Percentiles rank a stretch among this genome's conserved stretches.
Conservation (phyloP, 2,797 vertebrate genomes). For the Borostomias antarcticus region DNA sequence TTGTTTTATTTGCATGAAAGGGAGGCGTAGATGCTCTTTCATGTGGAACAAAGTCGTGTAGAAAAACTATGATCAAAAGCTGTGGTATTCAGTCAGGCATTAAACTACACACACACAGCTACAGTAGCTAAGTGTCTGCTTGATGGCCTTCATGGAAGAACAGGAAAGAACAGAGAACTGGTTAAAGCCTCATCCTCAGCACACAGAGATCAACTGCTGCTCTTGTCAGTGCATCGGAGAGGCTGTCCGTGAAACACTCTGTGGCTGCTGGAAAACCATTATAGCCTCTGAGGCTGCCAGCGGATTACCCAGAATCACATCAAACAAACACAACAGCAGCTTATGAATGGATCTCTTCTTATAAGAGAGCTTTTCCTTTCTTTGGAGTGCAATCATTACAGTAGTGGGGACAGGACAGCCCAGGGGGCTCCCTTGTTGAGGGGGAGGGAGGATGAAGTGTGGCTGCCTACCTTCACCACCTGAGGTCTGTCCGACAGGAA, state of each 20-base stretch:
- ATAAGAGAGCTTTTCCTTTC: background rate
- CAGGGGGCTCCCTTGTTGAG: too few relatives aligned
- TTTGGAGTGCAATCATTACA: background rate
- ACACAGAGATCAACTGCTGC: background rate
- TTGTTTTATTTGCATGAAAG: constrained; percentile 5
- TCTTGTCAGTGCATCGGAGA: background rate
- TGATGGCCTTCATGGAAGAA: too few relatives aligned
- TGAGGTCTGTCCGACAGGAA: too few relatives aligned
- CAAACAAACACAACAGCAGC: constrained; percentile 6
- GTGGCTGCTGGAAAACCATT: constrained; percentile 2
- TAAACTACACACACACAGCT: too few relatives aligned
- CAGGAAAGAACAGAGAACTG: background rate
- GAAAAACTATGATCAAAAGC: background rate
- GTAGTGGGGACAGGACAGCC: too few relatives aligned
- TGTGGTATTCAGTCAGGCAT: background rate
- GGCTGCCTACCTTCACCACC: too few relatives aligned
- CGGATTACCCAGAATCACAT: background rate
- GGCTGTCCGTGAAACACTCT: background rate
- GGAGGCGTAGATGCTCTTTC: background rate
- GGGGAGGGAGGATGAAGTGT: too few relatives aligned
- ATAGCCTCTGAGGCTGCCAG: background rate
- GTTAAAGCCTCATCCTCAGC: background rate
- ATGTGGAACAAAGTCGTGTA: background rate
- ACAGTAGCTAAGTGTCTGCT: too few relatives aligned
- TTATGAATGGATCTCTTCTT: background rate